Conservation (phyloP, 2,113 vertebrate species). For the Alexandromys fortis region DNA sequence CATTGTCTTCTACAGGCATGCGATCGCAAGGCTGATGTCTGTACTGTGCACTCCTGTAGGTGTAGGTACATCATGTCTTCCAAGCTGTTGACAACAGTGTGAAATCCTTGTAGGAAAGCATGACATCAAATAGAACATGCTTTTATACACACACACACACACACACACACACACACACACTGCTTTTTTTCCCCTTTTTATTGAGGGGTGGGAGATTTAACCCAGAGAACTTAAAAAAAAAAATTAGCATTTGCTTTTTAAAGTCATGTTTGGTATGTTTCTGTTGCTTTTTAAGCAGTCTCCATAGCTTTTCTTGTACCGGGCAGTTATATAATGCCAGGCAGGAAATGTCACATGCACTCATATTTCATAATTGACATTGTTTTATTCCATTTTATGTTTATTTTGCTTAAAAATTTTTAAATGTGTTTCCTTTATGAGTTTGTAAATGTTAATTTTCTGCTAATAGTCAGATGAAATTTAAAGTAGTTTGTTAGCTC, state of each 20-base stretch:
- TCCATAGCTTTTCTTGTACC: not conserved
- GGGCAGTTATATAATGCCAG: not conserved
- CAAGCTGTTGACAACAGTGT: not conserved
- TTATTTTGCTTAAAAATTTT: constrained; percentile 20
- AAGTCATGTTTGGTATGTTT: not conserved
- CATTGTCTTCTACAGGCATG: not conserved
- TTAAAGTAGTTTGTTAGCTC: not conserved
- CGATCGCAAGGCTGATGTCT: not conserved
- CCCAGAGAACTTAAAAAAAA: not conserved
- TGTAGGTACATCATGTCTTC: not conserved
- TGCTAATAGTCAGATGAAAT: not conserved
- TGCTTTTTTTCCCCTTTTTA: not conserved
- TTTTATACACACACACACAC: not conserved
- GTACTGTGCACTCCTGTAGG: not conserved
- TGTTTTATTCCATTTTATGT: constrained; percentile 63
- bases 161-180: too few relatives aligned
- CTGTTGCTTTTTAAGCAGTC: not conserved
- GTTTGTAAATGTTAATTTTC: constrained; percentile 40
- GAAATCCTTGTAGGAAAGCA: not conserved
- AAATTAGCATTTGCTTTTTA: not conserved
- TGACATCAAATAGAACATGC: not conserved
- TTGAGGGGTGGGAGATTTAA: not conserved
- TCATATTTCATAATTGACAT: constrained; percentile 33
- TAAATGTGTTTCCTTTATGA: constrained; percentile 26
- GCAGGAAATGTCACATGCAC: not conserved